Base-by-base conservation (phyloP, 2,113 vertebrate species). In the Sardina pilchardus region DNA sequence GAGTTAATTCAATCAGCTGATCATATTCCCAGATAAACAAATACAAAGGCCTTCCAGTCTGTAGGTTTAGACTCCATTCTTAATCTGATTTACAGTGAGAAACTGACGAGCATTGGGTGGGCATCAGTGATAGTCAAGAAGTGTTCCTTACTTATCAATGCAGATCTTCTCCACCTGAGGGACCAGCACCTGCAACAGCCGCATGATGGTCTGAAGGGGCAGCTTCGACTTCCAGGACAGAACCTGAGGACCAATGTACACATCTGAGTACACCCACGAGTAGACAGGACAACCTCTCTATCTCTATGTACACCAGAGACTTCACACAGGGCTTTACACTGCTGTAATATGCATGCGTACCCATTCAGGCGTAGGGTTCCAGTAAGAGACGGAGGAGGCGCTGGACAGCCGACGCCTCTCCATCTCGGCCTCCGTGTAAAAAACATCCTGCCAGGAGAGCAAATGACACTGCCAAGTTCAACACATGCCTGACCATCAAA, bases 151-250 rank as follows among this genome's bases (percentile, higher is more conserved):
- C 98, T 99, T 99, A 94, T 99, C 98, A 1, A 99, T 99, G 93
- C 98, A 99, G 94, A 99, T 99, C 94, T 99, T 99, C 93, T 99
- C 98, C 93, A 99, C 98, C 90, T 99, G 98, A 26, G 98, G 98
- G 1, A 99, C 98, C 85, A 99, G 93, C 81, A 99, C 98, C 92
- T 99, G 98, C 19, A 99, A 93, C 63, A 99, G 94, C 17, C 98
- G 89, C 98, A 99, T 99, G 93, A 99, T 99, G 82, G 98, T 99
- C 94, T 99, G 98, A 87, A 99, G 92, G 0, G 98, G 98, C 82
- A 99, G 95, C 89, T 99, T 99, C 1, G 96, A 95, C 93, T 99
- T 99, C 98, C 98, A 99, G 86, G 98, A 98, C 26, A 97, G 93
- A 9, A 97, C 96, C 98, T 99, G 88, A 6, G 6, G 45, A 0